phyloP scores from a whole-genome alignment of 2,113 vertebrate species.

The Pogona vitticeps region DNA sequence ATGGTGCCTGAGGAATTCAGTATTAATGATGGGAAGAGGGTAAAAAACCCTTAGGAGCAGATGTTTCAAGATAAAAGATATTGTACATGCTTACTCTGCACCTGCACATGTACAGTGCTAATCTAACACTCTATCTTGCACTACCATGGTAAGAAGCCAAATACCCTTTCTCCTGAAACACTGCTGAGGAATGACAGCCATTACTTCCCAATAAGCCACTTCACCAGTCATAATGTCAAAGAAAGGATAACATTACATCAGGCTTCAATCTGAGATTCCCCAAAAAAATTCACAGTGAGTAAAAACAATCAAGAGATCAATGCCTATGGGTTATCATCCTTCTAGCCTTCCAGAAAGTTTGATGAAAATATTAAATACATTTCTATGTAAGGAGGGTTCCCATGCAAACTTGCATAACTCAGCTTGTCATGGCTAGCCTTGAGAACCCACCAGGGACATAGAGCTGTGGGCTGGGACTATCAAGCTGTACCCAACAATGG shows the following conservation, averaged over 20 bases:
- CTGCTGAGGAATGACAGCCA: not conserved
- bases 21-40: no score
- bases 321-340: rapidly evolving
- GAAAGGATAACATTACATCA: not conserved
- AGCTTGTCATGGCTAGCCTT: not conserved
- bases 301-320: not conserved
- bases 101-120: not conserved
- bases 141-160: not conserved
- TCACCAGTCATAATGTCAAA: not conserved
- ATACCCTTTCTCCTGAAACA: not conserved
- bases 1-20: not conserved
- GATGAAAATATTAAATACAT: not conserved
- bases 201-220: not conserved
- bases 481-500: not conserved
- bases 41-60: not conserved
- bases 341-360: not conserved
- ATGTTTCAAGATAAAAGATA: not conserved
- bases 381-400: not conserved
- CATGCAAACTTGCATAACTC: not conserved
- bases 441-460: not conserved
- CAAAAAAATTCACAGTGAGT: rapidly evolving
- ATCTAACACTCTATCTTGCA: not conserved
- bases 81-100: no score
- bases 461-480: not conserved
- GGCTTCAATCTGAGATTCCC: not conserved